Evolutionary conservation across 2,888 invertebrate genomes (phyloP).

Genomic region (Parelbella ahira): DNA sequence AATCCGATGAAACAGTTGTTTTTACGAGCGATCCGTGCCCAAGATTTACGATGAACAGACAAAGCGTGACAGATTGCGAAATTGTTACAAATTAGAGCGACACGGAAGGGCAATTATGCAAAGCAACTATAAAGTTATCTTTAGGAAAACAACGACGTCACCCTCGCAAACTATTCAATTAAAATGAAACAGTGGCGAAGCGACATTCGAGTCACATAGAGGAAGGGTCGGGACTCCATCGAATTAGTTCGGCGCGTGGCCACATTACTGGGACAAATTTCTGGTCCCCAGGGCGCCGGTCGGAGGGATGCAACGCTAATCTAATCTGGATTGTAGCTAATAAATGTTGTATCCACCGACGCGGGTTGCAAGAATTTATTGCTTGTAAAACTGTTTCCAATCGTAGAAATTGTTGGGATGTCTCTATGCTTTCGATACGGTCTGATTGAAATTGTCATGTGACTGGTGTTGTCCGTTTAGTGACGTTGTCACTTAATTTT

Average conservation of each 20-base stretch:
- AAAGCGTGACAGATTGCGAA: constrained; percentile 71
- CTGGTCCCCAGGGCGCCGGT: constrained; percentile 56
- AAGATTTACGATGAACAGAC: constrained; percentile 36
- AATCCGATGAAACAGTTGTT: constrained; percentile 33
- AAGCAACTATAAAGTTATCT: constrained; percentile 74
- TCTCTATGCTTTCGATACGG: constrained; percentile 54
- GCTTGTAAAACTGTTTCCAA: constrained; percentile 81
- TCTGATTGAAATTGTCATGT: constrained; percentile 73
- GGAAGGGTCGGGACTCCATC: constrained; percentile 61
- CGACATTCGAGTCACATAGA: constrained; percentile 73
- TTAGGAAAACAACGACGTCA: constrained; percentile 66
- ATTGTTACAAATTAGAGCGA: constrained; percentile 70
- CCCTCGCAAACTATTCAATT: constrained; percentile 76
- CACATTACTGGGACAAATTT: constrained; percentile 77
- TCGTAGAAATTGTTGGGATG: constrained; percentile 69
- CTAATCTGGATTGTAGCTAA: constrained; percentile 79
- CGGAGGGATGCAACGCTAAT: constrained; percentile 75
- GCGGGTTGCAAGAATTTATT: constrained; percentile 73
- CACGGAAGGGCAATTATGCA: constrained; percentile 72
- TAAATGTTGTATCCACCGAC: constrained; percentile 75
- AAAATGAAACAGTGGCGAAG: constrained; percentile 69
- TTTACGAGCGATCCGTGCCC: constrained; percentile 33
- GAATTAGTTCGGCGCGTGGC: constrained; percentile 79
- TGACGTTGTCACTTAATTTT: neutral
- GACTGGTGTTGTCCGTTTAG: constrained; percentile 47